These are phyloP conservation scores for Panonychus citri DNA, from an alignment of 1,140 invertebrate genomes.

Conservation along the genomic window DNA sequence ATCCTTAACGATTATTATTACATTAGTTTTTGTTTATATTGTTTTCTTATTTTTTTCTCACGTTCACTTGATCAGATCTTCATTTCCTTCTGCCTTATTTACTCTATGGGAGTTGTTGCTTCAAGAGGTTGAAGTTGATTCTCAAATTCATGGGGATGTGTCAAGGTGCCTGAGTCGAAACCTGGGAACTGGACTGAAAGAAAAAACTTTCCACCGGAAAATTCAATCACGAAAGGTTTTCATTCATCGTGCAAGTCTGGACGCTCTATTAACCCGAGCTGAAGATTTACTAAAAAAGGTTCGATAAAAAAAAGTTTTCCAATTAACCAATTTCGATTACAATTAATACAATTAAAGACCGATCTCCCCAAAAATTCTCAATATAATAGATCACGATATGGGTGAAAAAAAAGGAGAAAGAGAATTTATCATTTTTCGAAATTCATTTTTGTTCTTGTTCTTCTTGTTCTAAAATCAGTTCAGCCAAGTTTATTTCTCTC, in stretches of 20 bases:
- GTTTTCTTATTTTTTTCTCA: neutral
- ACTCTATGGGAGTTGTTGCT: conserved; percentile 74
- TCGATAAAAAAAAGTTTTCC: conserved; percentile 14
- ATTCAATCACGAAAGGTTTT: conserved; percentile 77
- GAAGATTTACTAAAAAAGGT: conserved; percentile 68
- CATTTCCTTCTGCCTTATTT: conserved; percentile 53
- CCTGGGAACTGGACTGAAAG: conserved; percentile 59
- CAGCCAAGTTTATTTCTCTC: too few relatives aligned
- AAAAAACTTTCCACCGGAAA: conserved; percentile 67
- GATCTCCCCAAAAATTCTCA: too few relatives aligned
- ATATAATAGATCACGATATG: too few relatives aligned
- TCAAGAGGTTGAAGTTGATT: conserved; percentile 77
- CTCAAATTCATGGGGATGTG: conserved; percentile 56
- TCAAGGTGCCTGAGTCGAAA: conserved; percentile 55
- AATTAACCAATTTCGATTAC: too few relatives aligned
- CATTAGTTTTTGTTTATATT: neutral
- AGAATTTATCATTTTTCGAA: too few relatives aligned
- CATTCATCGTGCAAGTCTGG: conserved; percentile 67
- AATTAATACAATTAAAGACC: too few relatives aligned
- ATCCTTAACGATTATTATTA: neutral
- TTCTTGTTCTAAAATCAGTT: too few relatives aligned
- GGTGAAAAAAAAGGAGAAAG: too few relatives aligned
- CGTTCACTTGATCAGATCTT: conserved; percentile 30
- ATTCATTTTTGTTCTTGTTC: too few relatives aligned
- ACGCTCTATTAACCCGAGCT: conserved; percentile 61